phyloP scores from a whole-genome alignment of 2,113 vertebrate genomes.

The Boulengeromyrus knoepffleri region DNA sequence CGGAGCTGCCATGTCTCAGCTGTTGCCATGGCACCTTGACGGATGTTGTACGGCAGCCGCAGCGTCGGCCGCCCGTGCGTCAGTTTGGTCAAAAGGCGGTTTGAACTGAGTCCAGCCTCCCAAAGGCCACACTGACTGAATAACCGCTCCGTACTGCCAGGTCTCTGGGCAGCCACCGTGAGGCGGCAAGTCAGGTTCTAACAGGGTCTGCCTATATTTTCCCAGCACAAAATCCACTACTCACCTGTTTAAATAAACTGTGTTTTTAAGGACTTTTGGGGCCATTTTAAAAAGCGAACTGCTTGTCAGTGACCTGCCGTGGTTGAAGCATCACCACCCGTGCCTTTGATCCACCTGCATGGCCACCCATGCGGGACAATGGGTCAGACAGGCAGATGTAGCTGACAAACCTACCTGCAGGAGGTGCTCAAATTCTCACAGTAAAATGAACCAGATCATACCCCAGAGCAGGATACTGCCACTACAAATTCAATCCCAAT shows the following conservation, averaged over 20 bases:
- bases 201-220: background rate
- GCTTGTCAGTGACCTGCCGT: background rate
- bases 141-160: background rate
- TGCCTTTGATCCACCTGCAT: background rate
- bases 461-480: background rate
- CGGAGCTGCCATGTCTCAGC: background rate
- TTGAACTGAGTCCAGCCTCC: background rate
- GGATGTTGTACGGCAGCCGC: too few species aligned
- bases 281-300: background rate
- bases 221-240: background rate
- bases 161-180: background rate
- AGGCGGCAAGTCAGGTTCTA: background rate
- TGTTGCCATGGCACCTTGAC: background rate
- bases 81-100: background rate
- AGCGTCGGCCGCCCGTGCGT: background rate
- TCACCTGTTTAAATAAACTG: background rate
- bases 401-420: background rate
- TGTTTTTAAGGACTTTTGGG: background rate
- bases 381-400: background rate
- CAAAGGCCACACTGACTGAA: background rate
- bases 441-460: slow-evolving; percentile 44
- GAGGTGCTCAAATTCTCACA: slow-evolving; percentile 35
- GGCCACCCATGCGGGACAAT: background rate
- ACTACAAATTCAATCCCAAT: background rate
- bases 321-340: background rate